Conservation (phyloP, 1,140 invertebrate species). For the Cydia fagiglandana region DNA sequence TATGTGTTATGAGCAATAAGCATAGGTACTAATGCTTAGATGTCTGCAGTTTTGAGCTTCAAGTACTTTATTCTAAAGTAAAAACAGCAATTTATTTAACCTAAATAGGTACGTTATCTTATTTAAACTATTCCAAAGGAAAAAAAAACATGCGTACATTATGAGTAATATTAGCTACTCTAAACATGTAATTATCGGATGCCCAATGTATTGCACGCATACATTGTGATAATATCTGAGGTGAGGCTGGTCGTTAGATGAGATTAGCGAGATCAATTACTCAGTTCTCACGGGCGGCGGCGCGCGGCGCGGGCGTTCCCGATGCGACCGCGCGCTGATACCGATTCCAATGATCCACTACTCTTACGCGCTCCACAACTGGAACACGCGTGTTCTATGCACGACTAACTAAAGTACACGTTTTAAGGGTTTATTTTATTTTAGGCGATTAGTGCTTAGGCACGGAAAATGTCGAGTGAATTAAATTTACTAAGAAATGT, state of each 20-base stretch:
- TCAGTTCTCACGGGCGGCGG: constrained; percentile 65
- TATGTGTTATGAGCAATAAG: background rate
- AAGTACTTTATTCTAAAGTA: too few relatives aligned
- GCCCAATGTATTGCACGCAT: constrained; percentile 22
- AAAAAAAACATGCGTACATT: background rate
- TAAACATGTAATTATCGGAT: constrained; percentile 25
- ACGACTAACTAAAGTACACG: background rate
- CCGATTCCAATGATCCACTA: constrained; percentile 12
- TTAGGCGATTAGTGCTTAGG: too few relatives aligned
- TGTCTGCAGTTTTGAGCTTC: background rate
- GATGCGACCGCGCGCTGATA: constrained; percentile 33
- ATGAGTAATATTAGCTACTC: background rate
- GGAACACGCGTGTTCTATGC: constrained; percentile 14
- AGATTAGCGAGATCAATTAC: constrained; percentile 73
- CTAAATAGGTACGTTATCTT: too few relatives aligned
- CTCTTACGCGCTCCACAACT: constrained; percentile 1
- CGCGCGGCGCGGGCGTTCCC: constrained; percentile 39
- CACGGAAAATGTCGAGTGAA: too few relatives aligned
- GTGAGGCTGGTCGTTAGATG: constrained; percentile 47
- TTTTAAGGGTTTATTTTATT: too few relatives aligned
- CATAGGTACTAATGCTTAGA: background rate
- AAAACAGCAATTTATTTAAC: too few relatives aligned
- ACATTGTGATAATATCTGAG: constrained; percentile 24
- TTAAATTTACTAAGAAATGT: too few relatives aligned
- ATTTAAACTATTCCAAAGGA: background rate